Evolutionary conservation across 1,140 invertebrate genomes (phyloP).

Genomic region (Dermatophagoides farinae): DNA sequence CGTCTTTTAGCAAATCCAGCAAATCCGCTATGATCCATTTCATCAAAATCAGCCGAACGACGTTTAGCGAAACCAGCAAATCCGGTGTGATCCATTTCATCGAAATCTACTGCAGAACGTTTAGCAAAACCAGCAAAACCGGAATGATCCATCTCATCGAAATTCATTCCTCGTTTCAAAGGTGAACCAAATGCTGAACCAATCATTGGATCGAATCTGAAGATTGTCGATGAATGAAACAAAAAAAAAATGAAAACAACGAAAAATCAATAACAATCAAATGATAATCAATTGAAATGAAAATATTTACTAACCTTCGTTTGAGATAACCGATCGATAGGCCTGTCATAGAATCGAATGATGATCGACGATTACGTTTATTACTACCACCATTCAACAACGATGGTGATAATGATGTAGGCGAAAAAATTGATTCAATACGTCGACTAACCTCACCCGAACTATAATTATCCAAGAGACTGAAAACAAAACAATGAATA

Average conservation of each 20-base stretch:
- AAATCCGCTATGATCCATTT: constrained; percentile 38
- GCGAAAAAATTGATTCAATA: neutral
- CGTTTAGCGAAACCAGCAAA: constrained; percentile 21
- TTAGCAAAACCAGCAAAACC: constrained; percentile 35
- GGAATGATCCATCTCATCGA: constrained; percentile 38
- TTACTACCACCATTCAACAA: neutral
- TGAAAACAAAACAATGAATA: too few relatives aligned
- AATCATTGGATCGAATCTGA: constrained; percentile 8
- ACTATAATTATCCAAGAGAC: neutral
- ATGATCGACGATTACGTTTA: neutral
- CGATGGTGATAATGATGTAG: neutral
- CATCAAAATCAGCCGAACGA: constrained; percentile 33
- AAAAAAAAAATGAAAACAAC: neutral
- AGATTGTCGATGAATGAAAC: too few relatives aligned
- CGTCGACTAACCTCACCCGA: neutral
- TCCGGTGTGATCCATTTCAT: constrained; percentile 30
- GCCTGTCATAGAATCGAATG: constrained; percentile 7
- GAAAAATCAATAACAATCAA: neutral
- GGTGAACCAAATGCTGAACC: constrained; percentile 1
- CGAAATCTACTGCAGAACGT: constrained; percentile 29
- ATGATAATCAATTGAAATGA: neutral
- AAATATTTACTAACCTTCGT: neutral
- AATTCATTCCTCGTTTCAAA: constrained; percentile 30
- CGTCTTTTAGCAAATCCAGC: constrained; percentile 32
- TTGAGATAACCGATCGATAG: constrained; percentile 2